Percentiles rank a stretch among this genome's conserved stretches.
phyloP scores from a whole-genome alignment of 1,140 invertebrate genomes.

The Cataglyphis hispanica region DNA sequence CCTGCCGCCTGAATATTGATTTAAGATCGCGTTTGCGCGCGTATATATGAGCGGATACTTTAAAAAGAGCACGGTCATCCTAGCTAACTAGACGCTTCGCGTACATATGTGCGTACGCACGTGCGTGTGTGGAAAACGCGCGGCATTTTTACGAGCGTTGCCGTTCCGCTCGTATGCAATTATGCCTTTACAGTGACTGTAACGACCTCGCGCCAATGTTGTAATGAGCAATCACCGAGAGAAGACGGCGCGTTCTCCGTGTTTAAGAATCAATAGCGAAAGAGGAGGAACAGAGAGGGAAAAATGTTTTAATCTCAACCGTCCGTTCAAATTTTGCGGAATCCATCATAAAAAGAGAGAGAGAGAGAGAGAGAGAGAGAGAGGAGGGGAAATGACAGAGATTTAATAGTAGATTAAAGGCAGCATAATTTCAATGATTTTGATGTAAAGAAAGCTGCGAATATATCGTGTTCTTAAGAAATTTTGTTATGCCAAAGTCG shows the following conservation, averaged over 20 bases:
- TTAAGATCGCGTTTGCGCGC: constrained; percentile 43
- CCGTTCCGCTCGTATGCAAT: constrained; percentile 62
- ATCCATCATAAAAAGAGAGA: neutral
- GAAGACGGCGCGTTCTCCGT: constrained; percentile 32
- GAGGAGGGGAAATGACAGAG: neutral
- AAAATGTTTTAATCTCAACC: constrained; percentile 33
- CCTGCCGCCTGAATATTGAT: constrained; percentile 64
- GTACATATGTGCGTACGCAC: neutral
- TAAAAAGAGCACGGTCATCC: constrained; percentile 59
- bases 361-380: neutral
- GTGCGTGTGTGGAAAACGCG: constrained; percentile 48
- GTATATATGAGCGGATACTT: neutral
- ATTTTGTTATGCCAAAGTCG: neutral
- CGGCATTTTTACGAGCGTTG: constrained; percentile 54
- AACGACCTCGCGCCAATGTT: constrained; percentile 52
- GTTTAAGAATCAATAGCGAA: constrained; percentile 29
- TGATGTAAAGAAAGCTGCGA: neutral
- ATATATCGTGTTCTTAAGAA: neutral
- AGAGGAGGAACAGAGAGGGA: constrained; percentile 21
- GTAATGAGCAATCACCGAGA: constrained; percentile 53
- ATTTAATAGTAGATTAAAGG: neutral
- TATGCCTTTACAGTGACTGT: constrained; percentile 58
- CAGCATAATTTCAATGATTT: neutral
- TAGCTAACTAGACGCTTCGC: constrained; percentile 58
- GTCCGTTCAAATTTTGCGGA: constrained; percentile 39